Base-by-base conservation (phyloP, 2,888 invertebrate species). In the Drosophila algonquin region DNA sequence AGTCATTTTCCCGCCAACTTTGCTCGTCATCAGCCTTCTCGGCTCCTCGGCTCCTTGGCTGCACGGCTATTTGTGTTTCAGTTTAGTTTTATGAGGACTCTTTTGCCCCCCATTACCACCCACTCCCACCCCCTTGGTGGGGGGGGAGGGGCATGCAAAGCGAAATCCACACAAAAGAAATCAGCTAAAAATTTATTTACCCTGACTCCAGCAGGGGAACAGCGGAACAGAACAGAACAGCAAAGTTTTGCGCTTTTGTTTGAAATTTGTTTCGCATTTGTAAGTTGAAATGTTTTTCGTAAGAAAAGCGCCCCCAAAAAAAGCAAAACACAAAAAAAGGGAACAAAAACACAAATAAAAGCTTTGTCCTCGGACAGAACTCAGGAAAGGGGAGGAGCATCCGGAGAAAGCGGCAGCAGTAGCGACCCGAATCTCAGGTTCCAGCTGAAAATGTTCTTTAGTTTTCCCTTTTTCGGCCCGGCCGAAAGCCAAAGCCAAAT, bases 201-300 rank as follows among this genome's bases (percentile, higher is more conserved):
- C 71, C 71, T 76, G 70, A 61, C 63, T 58, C 63, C 56, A 64
- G 63, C 62, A 52, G 54, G 47, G 55, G 61, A 57, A 46, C 21
- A 21, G 21, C n/a, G n/a, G n/a, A n/a, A n/a, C 21, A 21, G 21
- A 21, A 21, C 21, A 21, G 21, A 21, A 21, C 58, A 46, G 63
- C 59, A 70, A 88, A 86, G 76, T 86, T 75, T 80, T 88, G 73
- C 83, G 87, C 80, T 87, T 85, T 86, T 86, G 85, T 89, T 86
- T 87, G 82, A 89, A 87, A 86, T 87, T 86, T 89, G 85, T 85
- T 86, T 89, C 86, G 87, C 78, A 88, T 83, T 83, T 83, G 88
- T 88, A 83, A 80, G 88, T 78, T 82, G 83, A 86, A 88, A 88
- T 88, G 88, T 77, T 80, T 87, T 64, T 63, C 53, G 51, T 54